These are phyloP conservation scores for Platyrinchus mystaceus DNA, from an alignment of 2,797 vertebrate genomes.

Conservation along the genomic window DNA sequence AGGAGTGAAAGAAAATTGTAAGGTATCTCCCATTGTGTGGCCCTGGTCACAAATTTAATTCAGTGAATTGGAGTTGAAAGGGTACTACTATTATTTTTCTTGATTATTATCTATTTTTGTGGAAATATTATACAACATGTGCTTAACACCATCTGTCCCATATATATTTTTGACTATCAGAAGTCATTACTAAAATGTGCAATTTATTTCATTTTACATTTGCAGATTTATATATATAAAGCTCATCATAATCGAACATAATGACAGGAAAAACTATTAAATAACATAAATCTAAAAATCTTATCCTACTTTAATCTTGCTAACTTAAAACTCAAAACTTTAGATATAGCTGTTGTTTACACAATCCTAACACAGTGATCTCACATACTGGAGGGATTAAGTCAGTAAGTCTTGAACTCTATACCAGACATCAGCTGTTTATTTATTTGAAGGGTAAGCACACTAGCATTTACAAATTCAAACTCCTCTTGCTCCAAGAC, in stretches of 20 bases:
- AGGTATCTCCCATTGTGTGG: background rate
- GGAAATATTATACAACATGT: background rate
- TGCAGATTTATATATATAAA: constrained; percentile 6
- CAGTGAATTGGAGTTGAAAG: background rate
- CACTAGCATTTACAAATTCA: background rate
- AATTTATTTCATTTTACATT: constrained; percentile 2
- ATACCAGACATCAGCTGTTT: background rate
- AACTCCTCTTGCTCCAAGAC: background rate
- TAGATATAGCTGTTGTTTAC: background rate
- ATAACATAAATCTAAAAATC: background rate
- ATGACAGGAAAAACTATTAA: background rate
- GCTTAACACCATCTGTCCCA: background rate
- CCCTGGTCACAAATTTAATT: background rate
- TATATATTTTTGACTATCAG: background rate
- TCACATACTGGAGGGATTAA: background rate
- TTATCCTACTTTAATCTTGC: background rate
- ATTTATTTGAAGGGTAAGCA: background rate
- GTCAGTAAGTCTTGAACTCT: background rate
- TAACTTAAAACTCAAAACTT: background rate
- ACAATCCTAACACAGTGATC: background rate
- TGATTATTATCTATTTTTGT: background rate
- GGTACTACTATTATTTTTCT: background rate
- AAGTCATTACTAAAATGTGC: background rate
- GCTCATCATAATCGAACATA: background rate
- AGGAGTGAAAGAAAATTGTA: background rate